These are phyloP conservation scores for Amblyopsis rosae DNA, from an alignment of 2,113 vertebrate genomes.

Conservation along the genomic window DNA sequence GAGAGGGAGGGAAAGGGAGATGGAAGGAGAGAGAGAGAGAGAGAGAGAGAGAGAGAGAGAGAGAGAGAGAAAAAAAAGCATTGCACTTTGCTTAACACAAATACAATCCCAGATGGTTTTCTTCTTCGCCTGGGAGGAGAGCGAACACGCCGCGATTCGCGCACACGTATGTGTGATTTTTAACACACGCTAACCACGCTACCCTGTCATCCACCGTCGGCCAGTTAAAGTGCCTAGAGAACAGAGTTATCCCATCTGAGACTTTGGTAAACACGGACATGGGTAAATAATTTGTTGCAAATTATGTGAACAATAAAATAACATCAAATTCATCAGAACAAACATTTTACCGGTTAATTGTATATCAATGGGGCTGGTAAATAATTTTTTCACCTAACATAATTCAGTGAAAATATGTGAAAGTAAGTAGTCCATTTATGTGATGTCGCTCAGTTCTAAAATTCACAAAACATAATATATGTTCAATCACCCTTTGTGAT, in stretches of 20 bases:
- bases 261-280: slow-evolving; percentile 13
- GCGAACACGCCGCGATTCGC: slow-evolving; percentile 50
- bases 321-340: no score
- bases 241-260: slow-evolving; percentile 24
- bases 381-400: no score
- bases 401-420: no score
- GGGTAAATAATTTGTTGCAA: not conserved
- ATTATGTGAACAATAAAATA: no score
- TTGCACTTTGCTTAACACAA: slow-evolving; percentile 78
- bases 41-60: slow-evolving; percentile 3
- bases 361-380: no score
- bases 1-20: slow-evolving; percentile 23
- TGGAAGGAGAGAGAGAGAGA: not conserved
- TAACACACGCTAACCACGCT: slow-evolving; percentile 43
- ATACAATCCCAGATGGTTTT: slow-evolving; percentile 76
- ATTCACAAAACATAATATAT: no score
- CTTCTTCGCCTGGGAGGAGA: slow-evolving; percentile 59
- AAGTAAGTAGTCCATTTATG: no score
- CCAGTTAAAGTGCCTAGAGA: slow-evolving; percentile 29
- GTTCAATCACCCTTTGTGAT: no score
- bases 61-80: slow-evolving; percentile 40
- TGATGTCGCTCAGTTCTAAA: no score
- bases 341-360: no score
- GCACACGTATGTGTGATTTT: slow-evolving; percentile 68
- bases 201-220: slow-evolving; percentile 37